Percentiles rank a stretch among this genome's conserved stretches.
phyloP scores from a whole-genome alignment of 2,797 vertebrate genomes.

The Myotis daubentonii region DNA sequence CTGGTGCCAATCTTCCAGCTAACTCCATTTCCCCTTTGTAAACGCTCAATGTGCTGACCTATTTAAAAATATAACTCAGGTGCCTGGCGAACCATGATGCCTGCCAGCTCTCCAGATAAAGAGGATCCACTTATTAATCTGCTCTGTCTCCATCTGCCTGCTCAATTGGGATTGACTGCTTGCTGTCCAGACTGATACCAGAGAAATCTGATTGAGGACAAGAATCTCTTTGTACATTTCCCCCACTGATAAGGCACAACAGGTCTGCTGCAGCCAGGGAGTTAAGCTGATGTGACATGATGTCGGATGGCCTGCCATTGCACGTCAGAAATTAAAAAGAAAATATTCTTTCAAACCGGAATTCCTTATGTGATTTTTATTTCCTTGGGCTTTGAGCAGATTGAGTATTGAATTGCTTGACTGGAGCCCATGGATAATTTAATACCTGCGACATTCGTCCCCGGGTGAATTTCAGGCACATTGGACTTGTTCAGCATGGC shows the following conservation, averaged over 20 bases:
- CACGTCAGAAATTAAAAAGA: slow-evolving; percentile 81
- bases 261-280: slow-evolving; percentile 50
- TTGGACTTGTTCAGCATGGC: slow-evolving; percentile 80
- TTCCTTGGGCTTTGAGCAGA: slow-evolving; percentile 79
- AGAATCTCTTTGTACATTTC: slow-evolving; percentile 69
- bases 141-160: slow-evolving; percentile 79
- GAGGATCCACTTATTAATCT: slow-evolving; percentile 82
- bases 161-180: slow-evolving; percentile 86
- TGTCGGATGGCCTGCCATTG: slow-evolving; percentile 77
- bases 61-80: slow-evolving; percentile 86
- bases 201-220: slow-evolving; percentile 76
- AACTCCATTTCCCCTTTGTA: slow-evolving; percentile 79
- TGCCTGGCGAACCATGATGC: slow-evolving; percentile 80
- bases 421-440: slow-evolving; percentile 81
- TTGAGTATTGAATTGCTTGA: slow-evolving; percentile 81
- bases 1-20: slow-evolving; percentile 68
- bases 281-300: slow-evolving; percentile 78
- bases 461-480: slow-evolving; percentile 79
- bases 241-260: slow-evolving; percentile 55
- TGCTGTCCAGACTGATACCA: slow-evolving; percentile 74
- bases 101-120: slow-evolving; percentile 83
- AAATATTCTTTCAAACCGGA: slow-evolving; percentile 78
- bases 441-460: slow-evolving; percentile 77
- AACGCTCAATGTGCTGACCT: slow-evolving; percentile 80
- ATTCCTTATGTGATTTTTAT: slow-evolving; percentile 82